Base-by-base conservation (phyloP, 2,888 invertebrate genomes). In the Oligia strigilis region DNA sequence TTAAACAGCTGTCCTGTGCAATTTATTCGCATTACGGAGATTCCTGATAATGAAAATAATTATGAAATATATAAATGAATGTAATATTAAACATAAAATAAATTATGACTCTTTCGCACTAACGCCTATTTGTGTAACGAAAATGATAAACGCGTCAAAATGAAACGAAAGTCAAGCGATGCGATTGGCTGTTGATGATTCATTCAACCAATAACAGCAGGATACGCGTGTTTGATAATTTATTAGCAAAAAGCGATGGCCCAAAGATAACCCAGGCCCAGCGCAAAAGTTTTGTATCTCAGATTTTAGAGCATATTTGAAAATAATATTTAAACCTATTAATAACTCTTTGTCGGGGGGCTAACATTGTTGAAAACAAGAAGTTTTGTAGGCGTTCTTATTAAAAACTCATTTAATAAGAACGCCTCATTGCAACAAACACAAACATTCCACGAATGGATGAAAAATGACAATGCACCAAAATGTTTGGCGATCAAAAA, bases 1-100 rank as follows among this genome's bases (percentile, higher is more conserved):
- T 65, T 19, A 66, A 78, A 55, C 67, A 65, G 46, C 72, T 69
- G 76, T 43, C 19, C 4, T 60, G 5, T 49, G 65, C 67, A 72
- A 76, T 76, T 79, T 79, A 76, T 75, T 58, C 14, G 36, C n/a
- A 64, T 74, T 81, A 72, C 1, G 14, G 0, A 80, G 55, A 67
- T 58, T 43, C 36, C 0, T 52, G 36, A 46, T 72, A 14, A 1
- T 55, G 17, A 19, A 71, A 66, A 77, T 85, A 71, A 70, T 40
- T 46, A n/a, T n/a, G n/a, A n/a, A 49, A 49, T 49, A 40, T 40
- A 40, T 0, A 46, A 46, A 46, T 46, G 46, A 9, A 0, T 46
- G 43, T 43, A 11, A 46, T 1, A 46, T 46, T 46, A 46, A 46
- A 11, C 11, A 46, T 46, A 46, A 46, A 46, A 46, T 46, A 0